phyloP scores from a whole-genome alignment of 1,140 invertebrate species.

The Bombus consobrinus region DNA sequence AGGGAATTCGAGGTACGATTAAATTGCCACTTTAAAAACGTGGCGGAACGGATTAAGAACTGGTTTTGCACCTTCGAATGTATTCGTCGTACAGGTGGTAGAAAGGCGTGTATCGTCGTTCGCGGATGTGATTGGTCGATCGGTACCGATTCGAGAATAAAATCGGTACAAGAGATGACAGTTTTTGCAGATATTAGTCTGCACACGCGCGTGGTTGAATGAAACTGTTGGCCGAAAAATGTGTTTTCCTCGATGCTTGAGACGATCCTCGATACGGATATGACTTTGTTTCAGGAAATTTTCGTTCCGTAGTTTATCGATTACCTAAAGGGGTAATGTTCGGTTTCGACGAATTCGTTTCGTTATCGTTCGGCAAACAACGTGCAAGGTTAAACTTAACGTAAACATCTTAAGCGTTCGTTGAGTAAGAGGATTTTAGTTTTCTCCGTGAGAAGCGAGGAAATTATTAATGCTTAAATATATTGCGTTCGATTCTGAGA shows the following conservation, averaged over 20 bases:
- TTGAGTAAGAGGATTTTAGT: not conserved
- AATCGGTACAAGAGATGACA: not conserved
- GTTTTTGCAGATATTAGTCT: not conserved
- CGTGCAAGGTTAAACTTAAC: not conserved
- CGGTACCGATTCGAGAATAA: not conserved
- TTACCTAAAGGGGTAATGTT: not conserved
- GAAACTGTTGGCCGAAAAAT: not conserved
- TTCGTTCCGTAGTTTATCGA: no score
- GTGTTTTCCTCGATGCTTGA: no score
- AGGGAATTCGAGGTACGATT: not conserved
- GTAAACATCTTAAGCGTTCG: not conserved
- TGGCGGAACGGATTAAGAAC: constrained; percentile 47
- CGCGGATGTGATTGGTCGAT: constrained; percentile 4
- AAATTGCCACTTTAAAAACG: constrained; percentile 4
- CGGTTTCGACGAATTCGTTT: not conserved
- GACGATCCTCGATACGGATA: no score
- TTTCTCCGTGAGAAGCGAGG: not conserved
- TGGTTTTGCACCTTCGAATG: constrained; percentile 57
- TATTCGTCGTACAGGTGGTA: constrained; percentile 45
- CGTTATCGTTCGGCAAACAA: not conserved
- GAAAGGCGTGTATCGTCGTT: constrained; percentile 17
- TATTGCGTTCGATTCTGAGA: no score
- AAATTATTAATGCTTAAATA: not conserved
- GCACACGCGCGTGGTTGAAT: not conserved
- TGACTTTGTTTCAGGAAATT: no score